These are phyloP conservation scores for Scaptomyza tumidula DNA, from an alignment of 2,888 invertebrate genomes.

Conservation along the genomic window DNA sequence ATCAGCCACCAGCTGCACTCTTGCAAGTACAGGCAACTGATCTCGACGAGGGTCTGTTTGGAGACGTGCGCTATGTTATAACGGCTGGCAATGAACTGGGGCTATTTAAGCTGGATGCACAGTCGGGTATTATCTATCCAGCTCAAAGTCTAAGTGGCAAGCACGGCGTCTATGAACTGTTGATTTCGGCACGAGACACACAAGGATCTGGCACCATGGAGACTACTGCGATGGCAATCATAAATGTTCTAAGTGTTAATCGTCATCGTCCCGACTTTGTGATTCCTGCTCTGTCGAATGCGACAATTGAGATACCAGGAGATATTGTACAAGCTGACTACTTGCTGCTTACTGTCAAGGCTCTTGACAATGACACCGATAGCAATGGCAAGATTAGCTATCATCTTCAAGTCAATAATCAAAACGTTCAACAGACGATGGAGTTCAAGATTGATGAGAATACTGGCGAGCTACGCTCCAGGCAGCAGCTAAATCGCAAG, in stretches of 20 bases:
- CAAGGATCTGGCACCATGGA: slow-evolving; percentile 88
- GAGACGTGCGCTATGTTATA: slow-evolving; percentile 91
- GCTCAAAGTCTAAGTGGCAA: slow-evolving; percentile 89
- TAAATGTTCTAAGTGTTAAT: slow-evolving; percentile 92
- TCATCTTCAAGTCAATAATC: slow-evolving; percentile 90
- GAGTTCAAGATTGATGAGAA: slow-evolving; percentile 92
- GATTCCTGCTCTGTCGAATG: slow-evolving; percentile 90
- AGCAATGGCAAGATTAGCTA: slow-evolving; percentile 94
- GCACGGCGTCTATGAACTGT: slow-evolving; percentile 86
- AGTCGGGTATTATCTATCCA: slow-evolving; percentile 93
- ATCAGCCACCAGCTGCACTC: slow-evolving; percentile 92
- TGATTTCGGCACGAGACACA: slow-evolving; percentile 91
- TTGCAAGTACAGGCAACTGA: slow-evolving; percentile 93
- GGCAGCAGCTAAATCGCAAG: slow-evolving; percentile 92
- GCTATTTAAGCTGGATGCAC: slow-evolving; percentile 89
- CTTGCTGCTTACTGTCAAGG: slow-evolving; percentile 92
- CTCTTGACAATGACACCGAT: slow-evolving; percentile 92
- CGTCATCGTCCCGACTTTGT: slow-evolving; percentile 92
- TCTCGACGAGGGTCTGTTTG: slow-evolving; percentile 91
- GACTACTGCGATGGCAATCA: slow-evolving; percentile 90
- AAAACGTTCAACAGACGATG: slow-evolving; percentile 91
- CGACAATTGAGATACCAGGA: slow-evolving; percentile 93
- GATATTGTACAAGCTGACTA: slow-evolving; percentile 91
- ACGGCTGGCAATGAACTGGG: slow-evolving; percentile 88
- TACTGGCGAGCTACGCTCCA: slow-evolving; percentile 92